Conservation (phyloP, 2,888 invertebrate genomes). For the Hemistola chrysoprasaria region DNA sequence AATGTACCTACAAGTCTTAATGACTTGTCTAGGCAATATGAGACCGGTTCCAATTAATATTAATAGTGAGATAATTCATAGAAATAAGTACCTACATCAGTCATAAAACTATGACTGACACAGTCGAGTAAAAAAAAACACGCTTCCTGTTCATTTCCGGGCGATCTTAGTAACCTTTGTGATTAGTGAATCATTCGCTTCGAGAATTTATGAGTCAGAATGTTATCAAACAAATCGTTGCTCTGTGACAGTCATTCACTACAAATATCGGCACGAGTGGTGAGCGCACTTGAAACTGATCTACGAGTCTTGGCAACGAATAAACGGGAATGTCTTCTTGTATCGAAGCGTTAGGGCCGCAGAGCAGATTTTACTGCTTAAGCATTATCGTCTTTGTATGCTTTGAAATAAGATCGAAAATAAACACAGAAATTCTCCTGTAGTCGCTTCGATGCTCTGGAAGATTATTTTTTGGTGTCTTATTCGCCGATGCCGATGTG, state of each 20-base stretch:
- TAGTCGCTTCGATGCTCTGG: too few species aligned
- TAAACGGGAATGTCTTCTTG: too few species aligned
- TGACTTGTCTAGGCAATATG: too few species aligned
- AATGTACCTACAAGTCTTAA: too few species aligned
- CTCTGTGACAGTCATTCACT: slow-evolving; percentile 33
- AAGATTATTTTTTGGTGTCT: too few species aligned
- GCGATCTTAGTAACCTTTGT: slow-evolving; percentile 27
- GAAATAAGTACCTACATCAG: slow-evolving; percentile 13
- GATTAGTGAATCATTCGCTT: slow-evolving; percentile 32
- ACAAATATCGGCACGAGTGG: slow-evolving; percentile 23
- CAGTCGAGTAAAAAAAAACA: slow-evolving; percentile 32
- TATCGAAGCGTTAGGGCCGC: too few species aligned
- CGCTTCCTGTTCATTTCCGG: slow-evolving; percentile 41
- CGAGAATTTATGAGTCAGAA: slow-evolving; percentile 44
- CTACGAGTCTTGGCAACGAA: too few species aligned
- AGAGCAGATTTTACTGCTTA: too few species aligned
- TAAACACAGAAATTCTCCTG: too few species aligned
- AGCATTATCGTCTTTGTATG: too few species aligned
- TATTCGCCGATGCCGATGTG: too few species aligned
- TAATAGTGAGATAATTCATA: slow-evolving; percentile 7
- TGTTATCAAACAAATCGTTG: slow-evolving; percentile 51
- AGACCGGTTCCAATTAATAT: slow-evolving; percentile 6
- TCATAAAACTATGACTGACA: slow-evolving; percentile 15
- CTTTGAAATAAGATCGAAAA: too few species aligned
- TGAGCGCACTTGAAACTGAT: not conserved